Evolutionary conservation across 2,113 vertebrate genomes (phyloP).

Genomic region (Notarius lentiginosus): DNA sequence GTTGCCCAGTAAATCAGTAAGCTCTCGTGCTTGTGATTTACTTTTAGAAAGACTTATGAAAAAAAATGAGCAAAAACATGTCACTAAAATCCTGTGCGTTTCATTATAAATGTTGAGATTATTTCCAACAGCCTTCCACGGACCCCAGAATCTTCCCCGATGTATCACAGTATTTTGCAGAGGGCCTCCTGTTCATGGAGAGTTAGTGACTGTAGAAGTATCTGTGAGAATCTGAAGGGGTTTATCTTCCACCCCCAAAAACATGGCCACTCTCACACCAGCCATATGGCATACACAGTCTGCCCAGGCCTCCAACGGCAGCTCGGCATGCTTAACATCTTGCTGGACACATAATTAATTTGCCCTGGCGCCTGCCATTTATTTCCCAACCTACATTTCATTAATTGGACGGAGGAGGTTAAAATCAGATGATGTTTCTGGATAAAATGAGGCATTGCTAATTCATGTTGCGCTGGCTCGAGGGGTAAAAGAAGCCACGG

Average conservation of each 20-base stretch:
- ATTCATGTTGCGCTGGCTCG: constrained; percentile 59
- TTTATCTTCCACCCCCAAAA: constrained; percentile 43
- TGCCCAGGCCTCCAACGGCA: constrained; percentile 62
- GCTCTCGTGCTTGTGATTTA: background rate
- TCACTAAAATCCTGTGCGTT: background rate
- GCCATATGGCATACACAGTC: constrained; percentile 71
- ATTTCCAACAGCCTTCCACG: background rate
- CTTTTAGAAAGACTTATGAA: background rate
- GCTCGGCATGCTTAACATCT: constrained; percentile 72
- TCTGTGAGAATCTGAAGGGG: constrained; percentile 66
- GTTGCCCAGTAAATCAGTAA: constrained; percentile 47
- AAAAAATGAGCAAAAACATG: background rate
- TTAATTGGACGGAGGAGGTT: constrained; percentile 76
- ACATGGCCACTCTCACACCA: constrained; percentile 65
- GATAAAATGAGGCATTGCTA: constrained; percentile 62
- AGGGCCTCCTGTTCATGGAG: background rate
- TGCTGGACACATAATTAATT: constrained; percentile 80
- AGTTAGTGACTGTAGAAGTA: constrained; percentile 45
- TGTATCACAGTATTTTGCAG: background rate
- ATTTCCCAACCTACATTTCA: constrained; percentile 78
- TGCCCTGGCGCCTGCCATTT: constrained; percentile 76
- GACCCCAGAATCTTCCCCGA: background rate
- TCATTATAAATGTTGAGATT: background rate
- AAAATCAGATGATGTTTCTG: constrained; percentile 70
- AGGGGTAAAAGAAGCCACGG: constrained; percentile 49